phyloP scores from a whole-genome alignment of 2,797 vertebrate genomes.

The Darevskia mixta region DNA sequence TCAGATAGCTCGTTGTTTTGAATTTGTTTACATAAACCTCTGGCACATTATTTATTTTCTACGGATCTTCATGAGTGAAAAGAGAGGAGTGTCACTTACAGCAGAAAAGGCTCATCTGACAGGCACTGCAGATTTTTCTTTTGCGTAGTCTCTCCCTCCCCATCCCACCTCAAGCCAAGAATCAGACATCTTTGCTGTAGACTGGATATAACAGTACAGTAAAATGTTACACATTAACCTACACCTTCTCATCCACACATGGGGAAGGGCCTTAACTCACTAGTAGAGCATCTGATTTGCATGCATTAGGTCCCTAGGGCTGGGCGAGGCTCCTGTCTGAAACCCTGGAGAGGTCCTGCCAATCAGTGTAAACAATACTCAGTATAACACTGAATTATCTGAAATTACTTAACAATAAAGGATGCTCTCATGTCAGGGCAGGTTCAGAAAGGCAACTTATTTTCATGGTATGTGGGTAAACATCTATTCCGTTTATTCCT shows the following conservation, averaged over 20 bases:
- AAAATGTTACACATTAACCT: background rate
- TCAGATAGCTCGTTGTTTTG: background rate
- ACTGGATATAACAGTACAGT: background rate
- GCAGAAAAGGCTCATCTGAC: background rate
- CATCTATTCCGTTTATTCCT: background rate
- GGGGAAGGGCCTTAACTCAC: no score
- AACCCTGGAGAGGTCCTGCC: no score
- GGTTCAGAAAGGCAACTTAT: background rate
- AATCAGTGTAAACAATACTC: no score
- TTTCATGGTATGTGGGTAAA: background rate
- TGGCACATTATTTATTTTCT: conserved; percentile 25
- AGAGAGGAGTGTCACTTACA: background rate
- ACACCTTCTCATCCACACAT: background rate
- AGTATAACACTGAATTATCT: no score
- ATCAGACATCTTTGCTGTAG: background rate
- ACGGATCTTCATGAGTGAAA: background rate
- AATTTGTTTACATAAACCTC: conserved; percentile 13
- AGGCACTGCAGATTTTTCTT: background rate
- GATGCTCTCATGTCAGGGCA: background rate
- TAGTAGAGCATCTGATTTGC: no score
- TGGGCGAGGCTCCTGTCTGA: no score
- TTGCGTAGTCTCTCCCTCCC: background rate
- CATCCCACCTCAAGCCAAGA: conserved; percentile 26
- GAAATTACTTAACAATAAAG: background rate
- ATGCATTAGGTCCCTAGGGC: no score